A percentile compares a stretch with the other conserved stretches of the same genome.
Evolutionary conservation across 2,113 vertebrate species (phyloP).

Genomic region (Oryctolagus cuniculus): DNA sequence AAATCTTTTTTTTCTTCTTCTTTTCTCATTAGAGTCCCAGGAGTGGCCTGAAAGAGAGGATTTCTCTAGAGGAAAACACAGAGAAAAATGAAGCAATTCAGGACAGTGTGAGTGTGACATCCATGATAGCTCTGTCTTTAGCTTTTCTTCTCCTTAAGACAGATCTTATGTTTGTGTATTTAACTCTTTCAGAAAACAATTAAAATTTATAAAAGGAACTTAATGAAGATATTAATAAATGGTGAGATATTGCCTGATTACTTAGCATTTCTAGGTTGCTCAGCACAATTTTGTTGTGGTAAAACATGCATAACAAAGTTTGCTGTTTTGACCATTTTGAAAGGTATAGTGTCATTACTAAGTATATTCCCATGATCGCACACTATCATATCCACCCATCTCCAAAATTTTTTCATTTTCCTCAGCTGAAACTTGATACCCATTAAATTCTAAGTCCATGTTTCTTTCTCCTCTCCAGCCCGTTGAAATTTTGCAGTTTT

Average conservation of each 20-base stretch:
- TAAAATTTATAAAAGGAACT: neutral
- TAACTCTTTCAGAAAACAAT: neutral
- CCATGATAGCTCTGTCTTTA: neutral
- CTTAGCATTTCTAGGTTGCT: neutral
- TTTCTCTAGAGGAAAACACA: conserved; percentile 88
- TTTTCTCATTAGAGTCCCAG: conserved; percentile 86
- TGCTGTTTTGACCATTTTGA: neutral
- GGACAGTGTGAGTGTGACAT: conserved; percentile 87
- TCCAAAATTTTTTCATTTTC: neutral
- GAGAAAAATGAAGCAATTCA: conserved; percentile 87
- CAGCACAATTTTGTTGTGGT: neutral
- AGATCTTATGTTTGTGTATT: neutral
- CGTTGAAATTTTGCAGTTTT: neutral
- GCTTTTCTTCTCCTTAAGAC: neutral
- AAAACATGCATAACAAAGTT: neutral
- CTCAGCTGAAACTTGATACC: neutral
- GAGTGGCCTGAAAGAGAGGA: conserved; percentile 86
- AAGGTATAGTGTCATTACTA: neutral
- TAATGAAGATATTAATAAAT: conserved; percentile 40
- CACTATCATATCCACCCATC: neutral
- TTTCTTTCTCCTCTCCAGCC: neutral
- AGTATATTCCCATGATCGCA: neutral
- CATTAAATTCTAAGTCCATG: neutral
- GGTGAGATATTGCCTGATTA: neutral
- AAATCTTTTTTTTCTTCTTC: conserved; percentile 24